Evolutionary conservation across 1,140 invertebrate genomes (phyloP).

Genomic region (Drosophila setifemur): DNA sequence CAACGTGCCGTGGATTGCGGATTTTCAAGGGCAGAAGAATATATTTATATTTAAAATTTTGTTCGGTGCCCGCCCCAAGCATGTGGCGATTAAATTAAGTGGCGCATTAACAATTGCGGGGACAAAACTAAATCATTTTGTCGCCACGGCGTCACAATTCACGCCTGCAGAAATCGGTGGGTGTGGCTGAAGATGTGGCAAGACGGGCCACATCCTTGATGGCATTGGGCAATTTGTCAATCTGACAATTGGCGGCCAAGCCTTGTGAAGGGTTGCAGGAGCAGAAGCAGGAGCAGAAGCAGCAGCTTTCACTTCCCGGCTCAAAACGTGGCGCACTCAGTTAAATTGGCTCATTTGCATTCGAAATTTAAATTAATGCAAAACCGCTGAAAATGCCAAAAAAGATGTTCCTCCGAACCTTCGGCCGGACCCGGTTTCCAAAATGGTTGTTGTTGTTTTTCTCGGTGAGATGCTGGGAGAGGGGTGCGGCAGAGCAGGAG

Average conservation of each 20-base stretch:
- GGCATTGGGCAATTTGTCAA: conserved; percentile 72
- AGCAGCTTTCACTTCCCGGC: conserved; percentile 54
- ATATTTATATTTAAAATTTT: conserved; percentile 31
- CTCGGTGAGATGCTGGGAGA: neutral
- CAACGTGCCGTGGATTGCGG: conserved; percentile 68
- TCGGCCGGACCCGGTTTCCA: conserved; percentile 42
- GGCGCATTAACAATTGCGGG: conserved; percentile 53
- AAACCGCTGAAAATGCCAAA: conserved; percentile 74
- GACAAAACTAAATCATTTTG: conserved; percentile 69
- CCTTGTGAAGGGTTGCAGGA: conserved; percentile 51
- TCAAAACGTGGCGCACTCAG: conserved; percentile 42
- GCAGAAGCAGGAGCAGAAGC: no score
- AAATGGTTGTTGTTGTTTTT: conserved; percentile 13
- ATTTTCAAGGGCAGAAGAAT: conserved; percentile 39
- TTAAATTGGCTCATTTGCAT: conserved; percentile 82
- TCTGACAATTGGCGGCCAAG: conserved; percentile 45
- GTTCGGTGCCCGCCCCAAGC: neutral
- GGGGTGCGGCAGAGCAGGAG: neutral
- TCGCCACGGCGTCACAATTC: conserved; percentile 36
- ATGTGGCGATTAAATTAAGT: conserved; percentile 62
- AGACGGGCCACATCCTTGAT: conserved; percentile 5
- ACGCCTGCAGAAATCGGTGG: conserved; percentile 27
- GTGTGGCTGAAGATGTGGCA: neutral
- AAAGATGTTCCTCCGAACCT: conserved; percentile 63
- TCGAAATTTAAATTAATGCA: conserved; percentile 82